Evolutionary conservation across 2,113 vertebrate genomes (phyloP).

Genomic region (Ia io): DNA sequence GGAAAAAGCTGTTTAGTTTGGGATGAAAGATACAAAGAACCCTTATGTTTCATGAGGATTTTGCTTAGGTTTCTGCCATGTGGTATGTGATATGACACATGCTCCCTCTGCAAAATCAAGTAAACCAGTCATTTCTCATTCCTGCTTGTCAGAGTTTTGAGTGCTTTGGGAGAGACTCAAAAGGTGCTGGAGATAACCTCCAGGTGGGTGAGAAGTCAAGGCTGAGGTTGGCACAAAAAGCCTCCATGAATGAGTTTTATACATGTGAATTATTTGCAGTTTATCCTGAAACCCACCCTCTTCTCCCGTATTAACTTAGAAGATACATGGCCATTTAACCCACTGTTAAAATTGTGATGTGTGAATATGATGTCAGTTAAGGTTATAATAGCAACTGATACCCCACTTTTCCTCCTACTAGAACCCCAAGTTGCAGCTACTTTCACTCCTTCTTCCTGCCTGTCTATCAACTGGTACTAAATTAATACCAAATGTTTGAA

Average conservation of each 20-base stretch:
- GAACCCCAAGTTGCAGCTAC: neutral
- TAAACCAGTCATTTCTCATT: neutral
- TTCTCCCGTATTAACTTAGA: neutral
- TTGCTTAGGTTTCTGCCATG: neutral
- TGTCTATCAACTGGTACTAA: neutral
- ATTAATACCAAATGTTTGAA: neutral
- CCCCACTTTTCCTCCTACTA: neutral
- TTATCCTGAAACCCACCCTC: neutral
- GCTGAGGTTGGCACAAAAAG: neutral
- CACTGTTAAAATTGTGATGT: neutral
- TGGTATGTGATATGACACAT: neutral
- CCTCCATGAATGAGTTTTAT: neutral
- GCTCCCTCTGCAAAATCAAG: neutral
- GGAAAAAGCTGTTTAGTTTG: neutral
- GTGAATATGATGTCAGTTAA: neutral
- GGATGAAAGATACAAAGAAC: neutral
- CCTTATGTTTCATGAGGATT: neutral
- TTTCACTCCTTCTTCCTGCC: neutral
- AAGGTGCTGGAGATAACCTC: neutral
- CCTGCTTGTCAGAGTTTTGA: neutral
- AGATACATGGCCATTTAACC: neutral
- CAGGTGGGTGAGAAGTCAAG: neutral
- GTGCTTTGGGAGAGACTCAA: neutral
- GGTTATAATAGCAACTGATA: neutral
- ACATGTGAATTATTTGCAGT: neutral